phyloP scores from a whole-genome alignment of 2,797 vertebrate species.

The Fundulus diaphanus region DNA sequence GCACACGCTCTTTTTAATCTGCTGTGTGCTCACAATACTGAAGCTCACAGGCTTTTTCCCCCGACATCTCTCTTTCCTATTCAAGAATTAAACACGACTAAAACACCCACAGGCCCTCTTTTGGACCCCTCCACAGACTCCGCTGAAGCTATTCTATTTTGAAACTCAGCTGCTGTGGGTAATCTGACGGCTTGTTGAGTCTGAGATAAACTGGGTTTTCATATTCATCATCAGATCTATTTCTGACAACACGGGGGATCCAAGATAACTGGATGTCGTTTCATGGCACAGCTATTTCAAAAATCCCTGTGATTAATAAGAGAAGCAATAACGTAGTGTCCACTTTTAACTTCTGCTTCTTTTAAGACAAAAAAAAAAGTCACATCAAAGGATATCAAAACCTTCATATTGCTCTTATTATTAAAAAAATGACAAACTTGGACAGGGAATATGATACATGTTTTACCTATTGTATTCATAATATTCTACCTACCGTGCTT shows the following conservation, averaged over 20 bases:
- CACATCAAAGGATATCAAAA: neutral
- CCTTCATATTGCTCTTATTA: no score
- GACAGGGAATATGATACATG: neutral
- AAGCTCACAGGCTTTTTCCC: neutral
- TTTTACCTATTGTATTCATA: neutral
- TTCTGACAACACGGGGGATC: slow-evolving; percentile 39
- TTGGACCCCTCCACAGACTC: slow-evolving; percentile 41
- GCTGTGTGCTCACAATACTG: neutral
- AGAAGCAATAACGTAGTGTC: neutral
- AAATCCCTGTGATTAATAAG: neutral
- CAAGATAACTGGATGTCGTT: slow-evolving; percentile 7
- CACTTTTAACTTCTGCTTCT: neutral
- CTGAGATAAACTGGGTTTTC: slow-evolving; percentile 61
- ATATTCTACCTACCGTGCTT: neutral
- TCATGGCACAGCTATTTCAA: slow-evolving; percentile 23
- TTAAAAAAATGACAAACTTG: neutral
- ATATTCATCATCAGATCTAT: slow-evolving; percentile 46
- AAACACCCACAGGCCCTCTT: slow-evolving; percentile 39
- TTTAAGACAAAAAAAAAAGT: neutral
- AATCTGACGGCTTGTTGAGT: slow-evolving; percentile 47
- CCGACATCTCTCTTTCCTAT: neutral
- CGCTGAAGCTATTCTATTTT: slow-evolving; percentile 60
- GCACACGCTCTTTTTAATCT: slow-evolving; percentile 25
- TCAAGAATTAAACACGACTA: slow-evolving; percentile 27
- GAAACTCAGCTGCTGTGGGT: slow-evolving; percentile 63